Conservation (phyloP, 2,888 invertebrate genomes). For the Taenaris catops region DNA sequence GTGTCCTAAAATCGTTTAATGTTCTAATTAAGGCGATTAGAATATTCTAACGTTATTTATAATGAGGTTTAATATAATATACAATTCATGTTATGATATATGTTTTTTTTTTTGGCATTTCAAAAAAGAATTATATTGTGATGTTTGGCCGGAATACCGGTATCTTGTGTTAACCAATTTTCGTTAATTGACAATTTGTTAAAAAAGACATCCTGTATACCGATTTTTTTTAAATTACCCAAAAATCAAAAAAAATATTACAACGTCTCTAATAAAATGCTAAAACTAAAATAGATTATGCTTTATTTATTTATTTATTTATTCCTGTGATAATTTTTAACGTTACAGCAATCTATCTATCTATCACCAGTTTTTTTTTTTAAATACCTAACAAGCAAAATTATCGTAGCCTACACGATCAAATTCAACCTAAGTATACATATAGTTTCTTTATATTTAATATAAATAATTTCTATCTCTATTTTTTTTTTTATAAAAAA, state of each 20-base stretch:
- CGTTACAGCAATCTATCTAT: slow-evolving; percentile 32
- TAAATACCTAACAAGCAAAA: slow-evolving; percentile 56
- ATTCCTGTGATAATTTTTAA: slow-evolving; percentile 46
- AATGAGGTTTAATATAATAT: slow-evolving; percentile 58
- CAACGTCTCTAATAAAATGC: slow-evolving; percentile 5
- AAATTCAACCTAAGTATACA: slow-evolving; percentile 50
- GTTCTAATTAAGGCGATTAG: slow-evolving; percentile 64
- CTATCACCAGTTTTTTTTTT: slow-evolving; percentile 54
- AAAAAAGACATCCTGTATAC: slow-evolving; percentile 26
- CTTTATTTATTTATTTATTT: no score
- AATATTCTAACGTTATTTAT: slow-evolving; percentile 57
- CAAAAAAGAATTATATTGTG: slow-evolving; percentile 46
- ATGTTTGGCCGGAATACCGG: slow-evolving; percentile 34
- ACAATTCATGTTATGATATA: slow-evolving; percentile 44
- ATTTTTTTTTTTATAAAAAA: slow-evolving; percentile 71
- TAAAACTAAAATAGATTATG: slow-evolving; percentile 55
- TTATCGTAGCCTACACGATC: slow-evolving; percentile 56
- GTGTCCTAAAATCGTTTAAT: slow-evolving; percentile 52
- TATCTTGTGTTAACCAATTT: slow-evolving; percentile 20
- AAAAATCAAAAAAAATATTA: no score
- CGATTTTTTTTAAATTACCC: slow-evolving; percentile 17
- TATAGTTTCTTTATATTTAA: slow-evolving; percentile 36
- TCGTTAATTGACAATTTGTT: slow-evolving; percentile 26
- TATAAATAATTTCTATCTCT: slow-evolving; percentile 71
- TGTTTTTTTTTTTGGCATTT: slow-evolving; percentile 69